phyloP scores from a whole-genome alignment of 2,888 invertebrate genomes.

The Athalia cordata region DNA sequence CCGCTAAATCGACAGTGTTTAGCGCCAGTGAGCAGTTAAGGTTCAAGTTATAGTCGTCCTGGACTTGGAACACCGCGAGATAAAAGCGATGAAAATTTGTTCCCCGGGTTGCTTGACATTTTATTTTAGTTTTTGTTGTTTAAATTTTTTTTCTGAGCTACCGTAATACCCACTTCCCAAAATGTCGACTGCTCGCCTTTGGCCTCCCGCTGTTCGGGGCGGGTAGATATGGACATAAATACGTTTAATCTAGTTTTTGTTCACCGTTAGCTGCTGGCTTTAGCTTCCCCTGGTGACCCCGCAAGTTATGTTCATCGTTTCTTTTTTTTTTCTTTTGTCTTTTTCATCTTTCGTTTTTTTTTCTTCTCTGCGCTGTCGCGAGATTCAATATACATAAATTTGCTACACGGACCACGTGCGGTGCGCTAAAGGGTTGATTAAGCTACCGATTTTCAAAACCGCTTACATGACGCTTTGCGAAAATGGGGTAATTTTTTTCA shows the following conservation, averaged over 20 bases:
- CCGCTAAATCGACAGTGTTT: too few relatives aligned
- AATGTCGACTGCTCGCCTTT: too few relatives aligned
- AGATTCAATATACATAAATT: conserved; percentile 48
- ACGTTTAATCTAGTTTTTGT: conserved; percentile 59
- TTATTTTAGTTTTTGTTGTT: too few relatives aligned
- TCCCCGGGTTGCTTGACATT: too few relatives aligned
- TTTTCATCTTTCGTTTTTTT: neutral
- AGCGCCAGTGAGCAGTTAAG: too few relatives aligned
- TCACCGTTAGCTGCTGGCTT: conserved; percentile 44
- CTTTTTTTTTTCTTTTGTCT: conserved; percentile 39
- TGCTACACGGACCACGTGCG: neutral
- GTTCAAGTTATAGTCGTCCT: too few relatives aligned
- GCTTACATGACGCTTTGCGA: too few relatives aligned
- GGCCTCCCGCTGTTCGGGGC: neutral
- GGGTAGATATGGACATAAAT: conserved; percentile 54
- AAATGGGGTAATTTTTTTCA: too few relatives aligned
- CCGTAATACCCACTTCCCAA: too few relatives aligned
- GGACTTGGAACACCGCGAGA: too few relatives aligned
- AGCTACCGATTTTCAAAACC: conserved; percentile 30
- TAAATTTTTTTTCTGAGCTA: too few relatives aligned
- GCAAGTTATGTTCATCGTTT: conserved; percentile 45
- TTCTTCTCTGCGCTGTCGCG: neutral
- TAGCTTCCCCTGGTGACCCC: neutral
- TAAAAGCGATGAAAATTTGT: too few relatives aligned
- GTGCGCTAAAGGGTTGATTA: conserved; percentile 33